Evolutionary conservation across 1,140 invertebrate species (phyloP).

Genomic region (Rhynchophorus ferrugineus): DNA sequence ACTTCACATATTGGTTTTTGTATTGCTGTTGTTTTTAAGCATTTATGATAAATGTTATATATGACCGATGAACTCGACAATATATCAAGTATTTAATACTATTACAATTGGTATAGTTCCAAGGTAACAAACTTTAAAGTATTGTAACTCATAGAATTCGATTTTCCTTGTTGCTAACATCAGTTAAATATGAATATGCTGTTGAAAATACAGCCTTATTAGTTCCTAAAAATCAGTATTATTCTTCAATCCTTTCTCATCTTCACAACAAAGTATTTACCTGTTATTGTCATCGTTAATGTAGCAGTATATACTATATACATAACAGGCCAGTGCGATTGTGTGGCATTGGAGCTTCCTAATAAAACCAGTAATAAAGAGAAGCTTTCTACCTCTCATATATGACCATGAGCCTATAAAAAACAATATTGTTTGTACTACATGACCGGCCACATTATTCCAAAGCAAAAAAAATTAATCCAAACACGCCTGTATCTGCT

Average conservation of each 20-base stretch:
- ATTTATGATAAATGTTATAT: constrained; percentile 59
- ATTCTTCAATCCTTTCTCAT: too few relatives aligned
- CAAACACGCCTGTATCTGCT: constrained; percentile 48
- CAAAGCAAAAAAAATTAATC: constrained; percentile 56
- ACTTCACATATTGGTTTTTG: constrained; percentile 52
- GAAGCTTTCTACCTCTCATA: constrained; percentile 57
- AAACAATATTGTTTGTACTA: constrained; percentile 62
- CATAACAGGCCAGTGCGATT: constrained; percentile 61
- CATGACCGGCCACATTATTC: constrained; percentile 61
- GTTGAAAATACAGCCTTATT: constrained; percentile 68
- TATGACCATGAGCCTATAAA: constrained; percentile 73
- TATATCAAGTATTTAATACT: constrained; percentile 44
- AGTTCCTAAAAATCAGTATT: constrained; percentile 40
- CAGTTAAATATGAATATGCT: constrained; percentile 65
- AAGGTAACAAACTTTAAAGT: constrained; percentile 63
- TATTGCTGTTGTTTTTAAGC: constrained; percentile 56
- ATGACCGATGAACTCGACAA: constrained; percentile 51
- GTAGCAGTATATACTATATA: constrained; percentile 65
- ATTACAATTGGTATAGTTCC: constrained; percentile 67
- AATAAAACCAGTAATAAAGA: constrained; percentile 57
- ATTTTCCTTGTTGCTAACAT: constrained; percentile 53
- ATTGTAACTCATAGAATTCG: constrained; percentile 65
- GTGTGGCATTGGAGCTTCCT: constrained; percentile 64
- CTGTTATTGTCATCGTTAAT: constrained; percentile 61
- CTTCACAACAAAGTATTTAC: constrained; percentile 36